Percentiles rank a stretch among this genome's conserved stretches.
Evolutionary conservation across 1,140 invertebrate genomes (phyloP).

Genomic region (Drosophila lini): DNA sequence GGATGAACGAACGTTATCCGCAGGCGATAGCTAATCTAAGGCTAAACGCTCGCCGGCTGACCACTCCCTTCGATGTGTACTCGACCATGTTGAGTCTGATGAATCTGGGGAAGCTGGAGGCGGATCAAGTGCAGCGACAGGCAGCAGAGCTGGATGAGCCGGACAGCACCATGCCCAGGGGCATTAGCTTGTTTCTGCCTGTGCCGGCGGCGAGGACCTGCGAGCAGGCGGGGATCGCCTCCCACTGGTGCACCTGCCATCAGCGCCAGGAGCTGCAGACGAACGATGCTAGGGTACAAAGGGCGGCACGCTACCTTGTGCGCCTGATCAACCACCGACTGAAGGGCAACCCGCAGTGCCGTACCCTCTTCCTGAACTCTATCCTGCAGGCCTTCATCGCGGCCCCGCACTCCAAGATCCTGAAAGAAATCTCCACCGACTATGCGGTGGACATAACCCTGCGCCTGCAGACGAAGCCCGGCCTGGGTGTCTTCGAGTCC

Average conservation of each 20-base stretch:
- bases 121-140: slow-evolving; percentile 61
- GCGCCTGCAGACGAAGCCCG: slow-evolving; percentile 88
- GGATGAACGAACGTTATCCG: slow-evolving; percentile 88
- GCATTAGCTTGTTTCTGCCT: slow-evolving; percentile 91
- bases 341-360: slow-evolving; percentile 86
- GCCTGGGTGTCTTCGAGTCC: slow-evolving; percentile 90
- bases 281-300: slow-evolving; percentile 84
- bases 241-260: slow-evolving; percentile 94
- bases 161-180: slow-evolving; percentile 84
- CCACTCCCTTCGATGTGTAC: slow-evolving; percentile 93
- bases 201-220: slow-evolving; percentile 91
- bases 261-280: slow-evolving; percentile 85
- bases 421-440: slow-evolving; percentile 83
- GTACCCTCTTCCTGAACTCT: slow-evolving; percentile 79
- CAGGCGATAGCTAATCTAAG: slow-evolving; percentile 88
- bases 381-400: slow-evolving; percentile 74
- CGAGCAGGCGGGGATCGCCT: slow-evolving; percentile 89
- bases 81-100: slow-evolving; percentile 88
- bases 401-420: slow-evolving; percentile 72
- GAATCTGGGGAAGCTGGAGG: slow-evolving; percentile 81
- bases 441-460: slow-evolving; percentile 87
- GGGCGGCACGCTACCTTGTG: slow-evolving; percentile 86
- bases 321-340: slow-evolving; percentile 88
- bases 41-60: slow-evolving; percentile 89
- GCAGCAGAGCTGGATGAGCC: slow-evolving; percentile 56